phyloP scores from a whole-genome alignment of 2,113 vertebrate species.

The Brachirus orientalis region DNA sequence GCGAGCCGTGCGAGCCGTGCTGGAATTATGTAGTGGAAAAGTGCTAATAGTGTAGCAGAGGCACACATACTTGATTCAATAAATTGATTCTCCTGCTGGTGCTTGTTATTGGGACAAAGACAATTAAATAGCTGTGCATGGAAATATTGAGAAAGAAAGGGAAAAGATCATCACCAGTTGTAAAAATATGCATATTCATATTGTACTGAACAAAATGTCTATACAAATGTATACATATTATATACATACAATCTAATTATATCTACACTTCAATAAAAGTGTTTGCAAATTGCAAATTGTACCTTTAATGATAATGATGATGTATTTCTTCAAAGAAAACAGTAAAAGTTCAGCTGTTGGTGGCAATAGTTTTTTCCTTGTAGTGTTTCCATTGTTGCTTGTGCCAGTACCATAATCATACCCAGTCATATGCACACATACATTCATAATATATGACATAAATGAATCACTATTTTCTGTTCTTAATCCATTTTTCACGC shows the following conservation, averaged over 20 bases:
- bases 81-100: too few species aligned
- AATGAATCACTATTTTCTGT: conserved; percentile 74
- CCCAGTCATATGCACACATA: conserved; percentile 61
- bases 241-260: neutral
- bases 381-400: conserved; percentile 49
- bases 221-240: neutral
- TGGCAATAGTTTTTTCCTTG: conserved; percentile 38
- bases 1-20: too few species aligned
- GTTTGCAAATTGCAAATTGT: neutral
- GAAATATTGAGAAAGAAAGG: too few species aligned
- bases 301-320: neutral
- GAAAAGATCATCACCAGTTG: too few species aligned
- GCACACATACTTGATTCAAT: too few species aligned
- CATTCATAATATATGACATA: conserved; percentile 68
- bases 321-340: conserved; percentile 12
- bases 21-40: too few species aligned
- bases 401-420: conserved; percentile 63
- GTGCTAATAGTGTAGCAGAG: too few species aligned
- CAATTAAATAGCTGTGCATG: too few species aligned
- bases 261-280: too few species aligned
- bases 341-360: conserved; percentile 1
- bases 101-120: too few species aligned
- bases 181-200: too few species aligned
- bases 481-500: conserved; percentile 75
- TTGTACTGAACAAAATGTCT: neutral